Conservation (phyloP, 2,113 vertebrate species). For the Leptobrachium ailaonicum region DNA sequence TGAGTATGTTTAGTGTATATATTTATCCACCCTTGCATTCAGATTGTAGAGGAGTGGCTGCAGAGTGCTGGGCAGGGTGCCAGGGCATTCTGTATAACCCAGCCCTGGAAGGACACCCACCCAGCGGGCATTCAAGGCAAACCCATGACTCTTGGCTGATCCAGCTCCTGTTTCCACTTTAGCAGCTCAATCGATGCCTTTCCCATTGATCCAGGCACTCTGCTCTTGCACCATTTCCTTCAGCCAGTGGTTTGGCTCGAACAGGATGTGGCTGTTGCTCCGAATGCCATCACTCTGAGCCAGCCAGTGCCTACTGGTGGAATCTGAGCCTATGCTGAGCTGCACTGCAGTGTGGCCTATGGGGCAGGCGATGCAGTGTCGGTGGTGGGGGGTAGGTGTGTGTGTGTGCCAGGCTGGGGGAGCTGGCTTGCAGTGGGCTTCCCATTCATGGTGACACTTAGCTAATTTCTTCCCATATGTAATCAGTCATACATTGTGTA, state of each 20-base stretch:
- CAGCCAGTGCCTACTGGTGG: neutral
- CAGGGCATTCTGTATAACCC: constrained; percentile 65
- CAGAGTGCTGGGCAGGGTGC: constrained; percentile 63
- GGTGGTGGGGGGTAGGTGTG: too few species aligned
- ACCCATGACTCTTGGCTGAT: constrained; percentile 37
- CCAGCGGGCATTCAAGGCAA: constrained; percentile 45
- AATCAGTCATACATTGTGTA: too few species aligned
- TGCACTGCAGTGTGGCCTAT: too few species aligned
- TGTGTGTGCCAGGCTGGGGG: too few species aligned
- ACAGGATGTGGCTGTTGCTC: neutral
- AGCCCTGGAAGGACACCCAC: constrained; percentile 56
- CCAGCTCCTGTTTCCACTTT: constrained; percentile 32
- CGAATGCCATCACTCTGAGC: neutral
- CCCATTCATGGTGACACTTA: too few species aligned
- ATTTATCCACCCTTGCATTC: too few species aligned
- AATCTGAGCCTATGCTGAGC: too few species aligned
- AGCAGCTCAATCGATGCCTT: constrained; percentile 36
- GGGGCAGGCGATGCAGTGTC: too few species aligned
- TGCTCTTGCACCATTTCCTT: neutral
- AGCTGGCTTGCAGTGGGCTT: too few species aligned
- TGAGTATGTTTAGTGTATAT: constrained; percentile 64
- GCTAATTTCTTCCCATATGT: too few species aligned
- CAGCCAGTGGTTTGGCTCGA: neutral
- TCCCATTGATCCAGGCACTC: constrained; percentile 2
- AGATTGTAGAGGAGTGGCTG: constrained; percentile 64